A percentile compares a stretch with the other conserved stretches of the same genome.
Conservation (phyloP, 1,140 invertebrate species). For the Helicorthomorpha holstii region DNA sequence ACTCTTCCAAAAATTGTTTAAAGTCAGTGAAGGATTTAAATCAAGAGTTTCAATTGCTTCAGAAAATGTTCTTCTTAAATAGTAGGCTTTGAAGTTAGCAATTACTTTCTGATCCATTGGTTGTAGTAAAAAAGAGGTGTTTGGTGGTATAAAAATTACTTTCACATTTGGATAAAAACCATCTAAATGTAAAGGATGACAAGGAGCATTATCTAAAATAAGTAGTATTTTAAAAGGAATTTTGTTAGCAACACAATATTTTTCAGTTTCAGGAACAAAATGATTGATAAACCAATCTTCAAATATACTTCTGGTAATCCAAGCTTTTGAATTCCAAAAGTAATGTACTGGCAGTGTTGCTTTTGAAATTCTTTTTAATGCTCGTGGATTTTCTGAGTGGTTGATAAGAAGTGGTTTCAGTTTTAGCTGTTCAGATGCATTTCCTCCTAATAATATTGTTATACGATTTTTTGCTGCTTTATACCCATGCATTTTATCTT, state of each 20-base stretch:
- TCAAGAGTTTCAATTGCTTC: too few species aligned
- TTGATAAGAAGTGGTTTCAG: too few species aligned
- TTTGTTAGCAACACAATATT: conserved; percentile 7
- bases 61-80: neutral
- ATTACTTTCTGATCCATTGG: conserved; percentile 1
- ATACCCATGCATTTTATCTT: too few species aligned
- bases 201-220: conserved; percentile 12
- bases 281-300: too few species aligned
- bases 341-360: too few species aligned
- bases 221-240: conserved; percentile 4
- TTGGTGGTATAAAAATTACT: conserved; percentile 2
- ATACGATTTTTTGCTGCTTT: too few species aligned
- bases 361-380: too few species aligned
- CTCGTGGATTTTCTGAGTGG: too few species aligned
- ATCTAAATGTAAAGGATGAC: neutral
- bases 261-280: neutral
- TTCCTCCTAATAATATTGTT: too few species aligned
- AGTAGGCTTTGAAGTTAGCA: neutral
- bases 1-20: neutral
- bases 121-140: neutral
- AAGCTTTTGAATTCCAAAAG: too few species aligned
- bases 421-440: too few species aligned
- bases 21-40: neutral
- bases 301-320: too few species aligned
- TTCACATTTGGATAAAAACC: neutral